Conservation (phyloP, 2,113 vertebrate genomes). For the zebrafish (Danio rerio) region DNA sequence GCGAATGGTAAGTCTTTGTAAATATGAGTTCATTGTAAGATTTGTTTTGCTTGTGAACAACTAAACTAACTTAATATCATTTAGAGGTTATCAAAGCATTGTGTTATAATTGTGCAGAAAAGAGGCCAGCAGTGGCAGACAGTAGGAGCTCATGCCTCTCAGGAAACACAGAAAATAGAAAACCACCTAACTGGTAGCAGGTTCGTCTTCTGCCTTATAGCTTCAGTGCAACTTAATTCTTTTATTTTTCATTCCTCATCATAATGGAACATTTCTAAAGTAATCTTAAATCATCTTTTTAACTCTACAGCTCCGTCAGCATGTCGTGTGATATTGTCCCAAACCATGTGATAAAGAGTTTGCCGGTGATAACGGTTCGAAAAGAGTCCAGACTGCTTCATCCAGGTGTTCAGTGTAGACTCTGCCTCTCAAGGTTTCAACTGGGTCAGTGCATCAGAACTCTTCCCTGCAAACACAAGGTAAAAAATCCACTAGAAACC, state of each 20-base stretch:
- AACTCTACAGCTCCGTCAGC: neutral
- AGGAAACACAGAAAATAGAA: conserved; percentile 41
- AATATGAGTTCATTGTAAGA: too few relatives aligned
- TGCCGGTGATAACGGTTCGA: conserved; percentile 68
- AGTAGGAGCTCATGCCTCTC: conserved; percentile 29
- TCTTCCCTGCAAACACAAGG: conserved; percentile 80
- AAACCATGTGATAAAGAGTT: conserved; percentile 56
- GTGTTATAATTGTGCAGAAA: conserved; percentile 64
- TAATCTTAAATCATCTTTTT: neutral
- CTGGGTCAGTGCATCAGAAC: conserved; percentile 67
- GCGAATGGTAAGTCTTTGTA: conserved; percentile 66
- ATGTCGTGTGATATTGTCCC: conserved; percentile 58
- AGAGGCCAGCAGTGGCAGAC: conserved; percentile 72
- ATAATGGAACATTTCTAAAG: too few relatives aligned
- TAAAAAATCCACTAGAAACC: conserved; percentile 49
- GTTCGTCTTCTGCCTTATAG: conserved; percentile 46
- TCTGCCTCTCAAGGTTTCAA: conserved; percentile 76
- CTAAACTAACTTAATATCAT: neutral
- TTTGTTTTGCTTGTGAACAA: neutral
- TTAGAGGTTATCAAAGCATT: neutral
- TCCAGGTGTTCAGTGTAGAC: conserved; percentile 74
- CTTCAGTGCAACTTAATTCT: neutral
- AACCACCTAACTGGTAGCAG: conserved; percentile 41
- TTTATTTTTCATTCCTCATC: too few relatives aligned
- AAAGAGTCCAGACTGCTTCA: conserved; percentile 70